Evolutionary conservation across 2,797 vertebrate species (phyloP), one percentile per base, ranked within the genome.

Genomic region (Pangasius sanitwongsei): DNA sequence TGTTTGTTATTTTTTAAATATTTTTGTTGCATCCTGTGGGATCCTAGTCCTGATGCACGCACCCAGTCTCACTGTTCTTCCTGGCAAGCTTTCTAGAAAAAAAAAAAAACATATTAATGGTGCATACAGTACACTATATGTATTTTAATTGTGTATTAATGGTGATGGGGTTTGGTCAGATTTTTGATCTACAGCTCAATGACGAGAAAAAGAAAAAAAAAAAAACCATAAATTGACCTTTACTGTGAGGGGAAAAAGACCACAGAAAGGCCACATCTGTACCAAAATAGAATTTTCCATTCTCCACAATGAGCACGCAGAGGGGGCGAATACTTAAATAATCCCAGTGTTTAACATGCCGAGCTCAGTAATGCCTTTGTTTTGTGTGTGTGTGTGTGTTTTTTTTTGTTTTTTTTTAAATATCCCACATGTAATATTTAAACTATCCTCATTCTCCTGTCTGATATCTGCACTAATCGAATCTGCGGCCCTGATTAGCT

Each of bases 211-310:
- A 65, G 55, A 61, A 65, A 13, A 41, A 41, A 13, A 5, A 41
- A 44, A 44, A 44, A 44, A 5, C 41, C 25, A 63, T 50, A 37
- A 67, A 70, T 55, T 89, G 82, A 89, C 81, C 90, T 89, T 90
- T 87, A 75, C 65, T 65, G 82, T 67, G n/a, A 50, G 31, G 78
- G 20, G 41, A 11, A 81, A 81, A 63, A 85, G 72, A 53, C 4
- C 34, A 87, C 70, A 63, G 63, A 90, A 78, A 89, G 70, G 48
- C 85, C 85, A 65, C 86, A 75, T 85, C 63, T 23, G 61, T 53
- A 70, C 77, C 67, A 78, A 89, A 87, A 91, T 86, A 87, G 74
- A 87, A 86, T 28, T 90, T 89, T 89, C 85, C 87, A 80, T 87
- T 87, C 77, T 87, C 85, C 50, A 83, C 44, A 57, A 25, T 65